Evolutionary conservation across 2,888 invertebrate species (phyloP), one percentile per base, ranked within the genome.

Genomic region (Apotomis capreana): DNA sequence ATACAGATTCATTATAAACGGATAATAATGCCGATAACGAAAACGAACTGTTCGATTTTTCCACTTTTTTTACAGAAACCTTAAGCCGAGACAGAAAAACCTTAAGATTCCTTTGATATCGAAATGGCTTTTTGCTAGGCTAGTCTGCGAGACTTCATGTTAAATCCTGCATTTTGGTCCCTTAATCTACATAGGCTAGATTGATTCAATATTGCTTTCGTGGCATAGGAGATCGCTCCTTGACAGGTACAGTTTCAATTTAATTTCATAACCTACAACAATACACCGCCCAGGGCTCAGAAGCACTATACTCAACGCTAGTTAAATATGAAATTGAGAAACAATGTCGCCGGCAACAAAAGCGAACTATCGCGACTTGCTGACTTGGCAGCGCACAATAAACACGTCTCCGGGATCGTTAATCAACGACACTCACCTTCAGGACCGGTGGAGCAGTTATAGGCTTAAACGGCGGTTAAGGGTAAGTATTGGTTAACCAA

Each of bases 381-480:
- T 77, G 81, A 77, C 79, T 78, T 76, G 79, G 79, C 77, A 69
- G 73, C 78, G 81, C 84, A 89, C 91, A 92, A 91, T 90, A 89
- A 91, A 91, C 90, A 90, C 89, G 87, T 91, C 90, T 79, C 79
- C 77, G 78, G 46, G 61, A 83, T 91, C 92, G 89, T 92, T 91
- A 91, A 91, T 92, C 92, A 92, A 88, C 84, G 87, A 81, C 85
- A 82, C 84, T 85, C 88, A 91, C 91, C 91, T 91, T 87, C 72
- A 72, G 68, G 67, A 9, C 77, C 44, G 68, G 68, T 68, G 74
- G 77, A 37, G 58, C 58, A n/a, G 44, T n/a, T 57, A 46, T 51
- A 15, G n/a, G 36, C 26, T 26, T 26, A 26, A 26, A 26, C 26
- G 26, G 26, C 26, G 26, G 26, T 26, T 26, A 3, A 57, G 58